Base-by-base conservation (phyloP, 2,888 invertebrate genomes). In the Itoplectis maculator region DNA sequence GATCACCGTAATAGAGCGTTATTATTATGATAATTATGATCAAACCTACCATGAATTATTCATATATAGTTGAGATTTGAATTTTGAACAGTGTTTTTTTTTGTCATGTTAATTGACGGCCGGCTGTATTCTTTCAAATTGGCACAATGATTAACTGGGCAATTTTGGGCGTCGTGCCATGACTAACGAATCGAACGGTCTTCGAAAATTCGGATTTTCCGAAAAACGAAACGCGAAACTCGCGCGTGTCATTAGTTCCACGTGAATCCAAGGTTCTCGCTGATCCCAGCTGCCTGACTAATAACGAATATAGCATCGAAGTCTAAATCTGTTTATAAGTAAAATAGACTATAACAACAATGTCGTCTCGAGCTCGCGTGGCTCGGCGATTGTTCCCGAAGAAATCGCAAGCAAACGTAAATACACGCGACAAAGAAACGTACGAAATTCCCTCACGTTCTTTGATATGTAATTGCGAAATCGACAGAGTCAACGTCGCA, bases 381-480 rank as follows among this genome's bases (percentile, higher is more conserved):
- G 4, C 45, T 13, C 42, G 42, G n/a, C 42, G 2, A 42, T 45
- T 45, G 45, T 45, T 45, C 45, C 13, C 13, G 13, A 45, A 1
- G 51, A 18, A 51, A 29, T 29, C 29, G 29, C 5, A 5, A 29
- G 5, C 5, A 29, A 29, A 5, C n/a, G 13, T 23, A n/a, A 13
- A 1, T n/a, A 29, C 29, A 35, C 11, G 0, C 13, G 23, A 56
- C 56, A 4, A 35, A 13, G 2, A 56, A 37, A 59, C 2, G 13
- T 37, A 59, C 35, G 59, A 37, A 59, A 59, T 54, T 54, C 54
- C 6, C 40, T 37, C 40, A 63, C 65, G 45, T 65, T 45, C 23
- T 13, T 45, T 20, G 65, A 65, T 65, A 65, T 13, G 40, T 42
- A 45, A 45, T 65, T 65, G 45, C 65, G 23, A 54, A 54, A 54